Conservation (phyloP, 1,140 invertebrate species). For the Antheraea pernyi region DNA sequence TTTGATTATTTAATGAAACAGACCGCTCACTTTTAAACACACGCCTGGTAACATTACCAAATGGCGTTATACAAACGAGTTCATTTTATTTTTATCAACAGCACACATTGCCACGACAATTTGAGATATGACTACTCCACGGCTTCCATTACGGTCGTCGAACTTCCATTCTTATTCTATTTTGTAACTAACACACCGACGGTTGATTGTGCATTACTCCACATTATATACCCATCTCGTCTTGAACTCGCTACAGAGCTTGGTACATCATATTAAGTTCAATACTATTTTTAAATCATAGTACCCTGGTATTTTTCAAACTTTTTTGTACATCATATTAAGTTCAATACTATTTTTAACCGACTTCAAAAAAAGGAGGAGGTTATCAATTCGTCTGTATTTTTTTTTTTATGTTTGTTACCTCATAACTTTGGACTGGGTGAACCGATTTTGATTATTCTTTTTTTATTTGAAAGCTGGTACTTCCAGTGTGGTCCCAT, state of each 20-base stretch:
- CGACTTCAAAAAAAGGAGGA: too few relatives aligned
- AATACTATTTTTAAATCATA: background rate
- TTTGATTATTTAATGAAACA: background rate
- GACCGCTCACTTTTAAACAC: background rate
- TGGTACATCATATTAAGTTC: background rate
- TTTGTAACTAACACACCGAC: background rate
- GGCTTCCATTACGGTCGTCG: background rate
- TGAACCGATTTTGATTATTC: too few relatives aligned
- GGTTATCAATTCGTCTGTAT: too few relatives aligned
- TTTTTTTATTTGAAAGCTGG: too few relatives aligned
- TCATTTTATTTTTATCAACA: slow-evolving; percentile 4
- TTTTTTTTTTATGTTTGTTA: too few relatives aligned
- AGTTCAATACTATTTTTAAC: too few relatives aligned
- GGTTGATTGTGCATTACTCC: background rate
- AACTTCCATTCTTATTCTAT: background rate
- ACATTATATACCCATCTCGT: background rate
- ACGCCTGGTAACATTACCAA: background rate
- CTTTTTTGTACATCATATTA: background rate
- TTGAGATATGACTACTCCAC: slow-evolving; percentile 6
- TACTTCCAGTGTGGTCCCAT: too few relatives aligned
- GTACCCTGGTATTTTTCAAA: background rate
- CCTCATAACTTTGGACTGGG: too few relatives aligned
- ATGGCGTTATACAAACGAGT: background rate
- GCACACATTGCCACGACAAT: slow-evolving; percentile 1
- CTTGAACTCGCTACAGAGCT: background rate